Evolutionary conservation across 2,797 vertebrate species (phyloP).

Genomic region (Neopelma chrysocephalum): DNA sequence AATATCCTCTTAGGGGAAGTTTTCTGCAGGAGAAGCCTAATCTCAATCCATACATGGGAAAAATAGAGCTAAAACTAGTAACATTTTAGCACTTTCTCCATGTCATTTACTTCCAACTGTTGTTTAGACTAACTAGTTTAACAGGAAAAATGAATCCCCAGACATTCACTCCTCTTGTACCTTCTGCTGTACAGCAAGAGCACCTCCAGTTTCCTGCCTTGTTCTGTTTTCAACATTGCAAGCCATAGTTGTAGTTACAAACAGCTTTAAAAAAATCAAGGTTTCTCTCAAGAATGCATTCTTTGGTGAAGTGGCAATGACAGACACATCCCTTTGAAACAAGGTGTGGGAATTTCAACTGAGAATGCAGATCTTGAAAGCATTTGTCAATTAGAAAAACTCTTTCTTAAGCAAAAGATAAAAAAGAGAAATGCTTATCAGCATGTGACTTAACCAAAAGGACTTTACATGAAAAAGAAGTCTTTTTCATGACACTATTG

Average conservation of each 20-base stretch:
- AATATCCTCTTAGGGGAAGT: neutral
- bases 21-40: conserved; percentile 4
- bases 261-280: neutral
- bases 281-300: neutral
- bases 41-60: neutral
- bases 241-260: neutral
- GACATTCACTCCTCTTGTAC: neutral
- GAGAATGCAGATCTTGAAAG: neutral
- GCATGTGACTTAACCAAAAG: neutral
- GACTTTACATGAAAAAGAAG: neutral
- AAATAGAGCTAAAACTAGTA: neutral
- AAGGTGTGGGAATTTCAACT: neutral
- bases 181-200: neutral
- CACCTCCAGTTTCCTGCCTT: neutral
- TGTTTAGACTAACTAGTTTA: neutral
- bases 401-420: neutral
- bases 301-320: neutral
- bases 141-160: neutral
- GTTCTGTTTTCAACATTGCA: neutral
- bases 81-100: neutral
- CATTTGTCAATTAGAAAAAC: neutral
- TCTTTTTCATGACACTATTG: neutral
- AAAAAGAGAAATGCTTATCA: neutral
- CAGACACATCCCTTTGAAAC: neutral
- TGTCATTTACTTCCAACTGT: neutral